These are phyloP conservation scores for Stichodactyla mertensii DNA, from an alignment of 64 coral and sea anemone species.

Conservation along the genomic window DNA sequence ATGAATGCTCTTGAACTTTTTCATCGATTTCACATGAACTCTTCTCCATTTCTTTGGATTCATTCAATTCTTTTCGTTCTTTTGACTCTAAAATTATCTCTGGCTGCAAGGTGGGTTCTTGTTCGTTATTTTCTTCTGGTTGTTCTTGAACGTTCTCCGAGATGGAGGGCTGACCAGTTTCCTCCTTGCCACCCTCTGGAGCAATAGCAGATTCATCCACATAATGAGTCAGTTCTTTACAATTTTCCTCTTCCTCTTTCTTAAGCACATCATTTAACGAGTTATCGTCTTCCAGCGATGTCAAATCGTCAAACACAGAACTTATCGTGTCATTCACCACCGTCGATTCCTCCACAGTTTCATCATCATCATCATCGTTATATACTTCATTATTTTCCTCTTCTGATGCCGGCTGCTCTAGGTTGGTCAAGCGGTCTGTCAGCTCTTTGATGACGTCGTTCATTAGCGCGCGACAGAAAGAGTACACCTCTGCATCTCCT, in stretches of 20 bases:
- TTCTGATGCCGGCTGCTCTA: neutral
- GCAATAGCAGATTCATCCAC: neutral
- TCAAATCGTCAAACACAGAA: neutral
- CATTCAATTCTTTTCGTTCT: conserved; percentile 7
- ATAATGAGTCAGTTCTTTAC: neutral
- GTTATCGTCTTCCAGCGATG: neutral
- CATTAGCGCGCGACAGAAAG: conserved; percentile 5
- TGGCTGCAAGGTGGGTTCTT: conserved; percentile 12
- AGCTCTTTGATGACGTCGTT: conserved; percentile 5
- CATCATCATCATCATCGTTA: neutral
- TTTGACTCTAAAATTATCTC: neutral
- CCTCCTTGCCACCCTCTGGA: neutral
- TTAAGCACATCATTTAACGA: neutral
- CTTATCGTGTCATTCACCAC: neutral
- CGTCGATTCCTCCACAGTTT: neutral
- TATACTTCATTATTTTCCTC: neutral
- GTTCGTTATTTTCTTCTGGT: neutral
- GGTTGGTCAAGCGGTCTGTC: neutral
- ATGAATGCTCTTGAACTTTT: neutral
- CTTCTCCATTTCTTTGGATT: conserved; percentile 10
- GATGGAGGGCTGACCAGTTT: neutral
- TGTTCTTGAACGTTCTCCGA: neutral
- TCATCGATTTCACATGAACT: neutral
- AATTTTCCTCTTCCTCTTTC: conserved; percentile 11
- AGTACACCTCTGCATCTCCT: neutral